Evolutionary conservation across 2,113 vertebrate genomes (phyloP).

Genomic region (Neofelis nebulosa): DNA sequence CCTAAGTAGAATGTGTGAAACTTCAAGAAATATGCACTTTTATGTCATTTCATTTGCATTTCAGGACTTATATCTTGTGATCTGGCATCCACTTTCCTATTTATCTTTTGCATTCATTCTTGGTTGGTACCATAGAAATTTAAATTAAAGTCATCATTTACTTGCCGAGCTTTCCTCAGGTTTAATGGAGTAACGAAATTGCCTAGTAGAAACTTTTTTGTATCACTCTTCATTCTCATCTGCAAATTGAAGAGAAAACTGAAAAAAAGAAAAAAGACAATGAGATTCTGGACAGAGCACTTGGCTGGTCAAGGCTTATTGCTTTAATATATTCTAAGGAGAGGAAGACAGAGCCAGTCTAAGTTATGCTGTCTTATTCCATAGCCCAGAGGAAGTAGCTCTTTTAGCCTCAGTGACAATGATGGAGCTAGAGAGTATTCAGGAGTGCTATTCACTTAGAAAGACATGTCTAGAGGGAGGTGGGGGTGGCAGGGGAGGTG

Average conservation of each 20-base stretch:
- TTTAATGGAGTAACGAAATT: slow-evolving; percentile 41
- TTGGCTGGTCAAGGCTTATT: background rate
- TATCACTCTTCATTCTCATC: background rate
- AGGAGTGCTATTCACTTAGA: background rate
- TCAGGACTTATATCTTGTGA: background rate
- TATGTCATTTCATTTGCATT: slow-evolving; percentile 14
- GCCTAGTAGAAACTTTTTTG: background rate
- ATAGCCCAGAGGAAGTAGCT: background rate
- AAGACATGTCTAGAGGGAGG: background rate
- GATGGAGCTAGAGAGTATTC: background rate
- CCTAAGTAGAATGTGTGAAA: slow-evolving; percentile 42
- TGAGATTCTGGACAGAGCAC: background rate
- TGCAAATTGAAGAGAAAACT: background rate
- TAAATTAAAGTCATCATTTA: slow-evolving; percentile 63
- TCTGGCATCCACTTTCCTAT: background rate
- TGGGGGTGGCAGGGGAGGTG: background rate
- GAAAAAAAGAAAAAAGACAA: background rate
- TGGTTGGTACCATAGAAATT: slow-evolving; percentile 6
- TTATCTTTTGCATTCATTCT: slow-evolving; percentile 18
- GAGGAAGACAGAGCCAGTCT: background rate
- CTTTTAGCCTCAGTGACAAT: background rate
- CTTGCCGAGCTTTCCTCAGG: background rate
- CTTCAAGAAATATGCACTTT: background rate
- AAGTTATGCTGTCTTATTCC: background rate
- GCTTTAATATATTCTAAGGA: background rate